These are phyloP conservation scores for Lordiphosa clarofinis DNA, from an alignment of 1,140 invertebrate species.

Conservation along the genomic window DNA sequence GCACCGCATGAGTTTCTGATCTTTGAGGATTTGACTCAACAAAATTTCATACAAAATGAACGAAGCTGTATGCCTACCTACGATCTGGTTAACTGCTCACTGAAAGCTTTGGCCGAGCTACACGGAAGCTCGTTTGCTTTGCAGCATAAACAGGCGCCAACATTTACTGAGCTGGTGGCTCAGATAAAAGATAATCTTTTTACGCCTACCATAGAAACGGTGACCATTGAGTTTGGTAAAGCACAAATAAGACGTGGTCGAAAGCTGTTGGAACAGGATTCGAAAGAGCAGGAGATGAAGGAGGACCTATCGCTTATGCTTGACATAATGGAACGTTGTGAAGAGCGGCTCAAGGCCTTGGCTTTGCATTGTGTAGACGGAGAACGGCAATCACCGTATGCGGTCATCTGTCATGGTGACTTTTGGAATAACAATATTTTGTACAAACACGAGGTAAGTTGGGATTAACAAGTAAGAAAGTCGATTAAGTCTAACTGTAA, in stretches of 20 bases:
- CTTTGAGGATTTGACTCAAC: slow-evolving; percentile 44
- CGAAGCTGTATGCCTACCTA: slow-evolving; percentile 44
- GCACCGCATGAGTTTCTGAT: slow-evolving; percentile 49
- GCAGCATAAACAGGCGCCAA: slow-evolving; percentile 25
- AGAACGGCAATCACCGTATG: slow-evolving; percentile 24
- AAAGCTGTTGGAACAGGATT: slow-evolving; percentile 25
- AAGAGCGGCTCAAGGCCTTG: slow-evolving; percentile 41
- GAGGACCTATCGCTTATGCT: background rate
- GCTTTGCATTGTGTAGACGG: slow-evolving; percentile 44
- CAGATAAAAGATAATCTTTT: slow-evolving; percentile 53
- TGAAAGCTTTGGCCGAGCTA: slow-evolving; percentile 46
- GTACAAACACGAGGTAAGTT: slow-evolving; percentile 46
- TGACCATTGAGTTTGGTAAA: slow-evolving; percentile 58
- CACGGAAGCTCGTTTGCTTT: slow-evolving; percentile 55
- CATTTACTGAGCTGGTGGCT: slow-evolving; percentile 24
- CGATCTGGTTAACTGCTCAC: slow-evolving; percentile 37
- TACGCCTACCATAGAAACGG: slow-evolving; percentile 32
- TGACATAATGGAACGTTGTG: slow-evolving; percentile 31
- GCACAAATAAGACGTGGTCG: slow-evolving; percentile 33
- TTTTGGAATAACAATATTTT: slow-evolving; percentile 67
- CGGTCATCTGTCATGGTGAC: slow-evolving; percentile 62
- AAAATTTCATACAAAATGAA: slow-evolving; percentile 25
- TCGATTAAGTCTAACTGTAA: no score
- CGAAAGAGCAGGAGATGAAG: background rate
- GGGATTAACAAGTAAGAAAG: no score